A percentile compares a stretch with the other conserved stretches of the same genome.
Evolutionary conservation across 2,888 invertebrate genomes (phyloP).

Genomic region (Atherix ibis): DNA sequence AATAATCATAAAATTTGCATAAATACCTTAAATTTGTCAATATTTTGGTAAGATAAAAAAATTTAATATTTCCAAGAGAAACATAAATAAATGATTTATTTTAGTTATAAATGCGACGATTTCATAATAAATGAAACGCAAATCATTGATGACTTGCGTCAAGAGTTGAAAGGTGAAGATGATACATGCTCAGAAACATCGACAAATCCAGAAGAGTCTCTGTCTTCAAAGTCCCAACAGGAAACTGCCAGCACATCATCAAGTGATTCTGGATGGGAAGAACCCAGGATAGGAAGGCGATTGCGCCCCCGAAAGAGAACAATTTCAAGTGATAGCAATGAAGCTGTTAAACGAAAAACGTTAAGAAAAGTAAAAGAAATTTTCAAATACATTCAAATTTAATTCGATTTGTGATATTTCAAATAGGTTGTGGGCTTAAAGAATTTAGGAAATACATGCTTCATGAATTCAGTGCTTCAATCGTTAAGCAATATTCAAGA

Average conservation of each 20-base stretch:
- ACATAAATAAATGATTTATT: conserved; percentile 17
- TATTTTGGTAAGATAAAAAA: conserved; percentile 46
- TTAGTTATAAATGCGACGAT: conserved; percentile 64
- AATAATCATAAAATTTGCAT: conserved; percentile 56
- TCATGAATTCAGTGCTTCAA: conserved; percentile 74
- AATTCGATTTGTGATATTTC: too few relatives aligned
- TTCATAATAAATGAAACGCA: conserved; percentile 57
- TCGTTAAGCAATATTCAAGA: conserved; percentile 72
- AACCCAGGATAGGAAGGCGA: conserved; percentile 14
- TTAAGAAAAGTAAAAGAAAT: conserved; percentile 11
- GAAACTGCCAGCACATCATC: conserved; percentile 19
- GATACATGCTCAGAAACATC: conserved; percentile 27
- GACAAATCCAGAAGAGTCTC: conserved; percentile 18
- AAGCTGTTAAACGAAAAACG: conserved; percentile 10
- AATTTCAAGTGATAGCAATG: conserved; percentile 17
- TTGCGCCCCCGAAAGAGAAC: conserved; percentile 19
- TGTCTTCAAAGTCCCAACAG: conserved; percentile 14
- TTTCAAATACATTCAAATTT: too few relatives aligned
- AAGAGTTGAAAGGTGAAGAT: conserved; percentile 30
- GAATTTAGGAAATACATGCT: conserved; percentile 73
- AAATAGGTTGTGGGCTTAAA: conserved; percentile 52
- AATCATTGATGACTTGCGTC: conserved; percentile 41
- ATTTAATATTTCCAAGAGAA: background rate
- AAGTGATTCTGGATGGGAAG: conserved; percentile 19
- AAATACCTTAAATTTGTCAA: conserved; percentile 56